Evolutionary conservation across 2,113 vertebrate species (phyloP).

Genomic region (Stomatorhinus ivindoensis): DNA sequence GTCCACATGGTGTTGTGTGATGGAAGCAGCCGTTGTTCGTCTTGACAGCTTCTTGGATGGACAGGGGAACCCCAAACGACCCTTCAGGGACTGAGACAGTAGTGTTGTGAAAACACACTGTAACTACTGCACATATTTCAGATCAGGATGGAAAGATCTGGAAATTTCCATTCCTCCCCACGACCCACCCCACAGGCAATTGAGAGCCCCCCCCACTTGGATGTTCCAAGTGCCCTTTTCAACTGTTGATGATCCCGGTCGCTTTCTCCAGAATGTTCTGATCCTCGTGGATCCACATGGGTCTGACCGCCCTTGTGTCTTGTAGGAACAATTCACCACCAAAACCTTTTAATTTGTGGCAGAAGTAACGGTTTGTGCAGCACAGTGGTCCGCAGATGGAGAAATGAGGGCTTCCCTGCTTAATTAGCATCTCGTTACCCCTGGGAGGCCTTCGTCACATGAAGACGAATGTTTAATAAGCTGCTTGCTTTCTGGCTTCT

Average conservation of each 20-base stretch:
- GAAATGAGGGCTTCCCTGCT: not conserved
- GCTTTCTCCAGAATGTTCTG: not conserved
- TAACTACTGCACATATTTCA: not conserved
- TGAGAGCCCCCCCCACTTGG: not conserved
- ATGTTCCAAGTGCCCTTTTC: not conserved
- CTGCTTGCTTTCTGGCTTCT: not conserved
- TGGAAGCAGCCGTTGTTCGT: not conserved
- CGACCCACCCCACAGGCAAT: not conserved
- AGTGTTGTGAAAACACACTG: not conserved
- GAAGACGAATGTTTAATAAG: conserved; percentile 40
- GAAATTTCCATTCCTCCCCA: not conserved
- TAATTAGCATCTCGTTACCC: not conserved
- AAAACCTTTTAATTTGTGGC: not conserved
- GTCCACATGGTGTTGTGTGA: not conserved
- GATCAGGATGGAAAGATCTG: not conserved
- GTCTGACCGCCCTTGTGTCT: not conserved
- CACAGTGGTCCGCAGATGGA: too few relatives aligned
- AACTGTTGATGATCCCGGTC: not conserved
- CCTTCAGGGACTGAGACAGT: not conserved
- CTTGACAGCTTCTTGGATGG: not conserved
- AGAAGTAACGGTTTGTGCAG: not conserved
- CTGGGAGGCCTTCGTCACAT: not conserved
- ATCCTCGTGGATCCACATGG: not conserved
- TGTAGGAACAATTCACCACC: not conserved
- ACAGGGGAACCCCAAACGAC: not conserved